A percentile compares a stretch with the other conserved stretches of the same genome.
Evolutionary conservation across 1,140 invertebrate genomes (phyloP).

Genomic region (Eurosta solidaginis): DNA sequence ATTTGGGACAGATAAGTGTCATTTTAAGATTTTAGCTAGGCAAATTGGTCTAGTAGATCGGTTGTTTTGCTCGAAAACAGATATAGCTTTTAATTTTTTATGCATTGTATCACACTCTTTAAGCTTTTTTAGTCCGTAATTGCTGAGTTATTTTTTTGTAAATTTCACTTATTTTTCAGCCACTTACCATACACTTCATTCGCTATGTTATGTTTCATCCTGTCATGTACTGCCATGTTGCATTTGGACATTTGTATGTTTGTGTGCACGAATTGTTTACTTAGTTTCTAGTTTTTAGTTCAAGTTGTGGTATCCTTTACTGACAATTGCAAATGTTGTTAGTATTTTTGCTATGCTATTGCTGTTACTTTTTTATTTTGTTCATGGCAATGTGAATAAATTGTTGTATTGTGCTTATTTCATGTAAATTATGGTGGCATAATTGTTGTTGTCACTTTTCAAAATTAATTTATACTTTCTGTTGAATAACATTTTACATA

Average conservation of each 20-base stretch:
- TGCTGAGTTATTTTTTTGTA: neutral
- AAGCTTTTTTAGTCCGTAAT: neutral
- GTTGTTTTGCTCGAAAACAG: too few relatives aligned
- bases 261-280: neutral
- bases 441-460: neutral
- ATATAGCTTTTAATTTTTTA: neutral
- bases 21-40: too few relatives aligned
- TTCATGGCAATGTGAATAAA: neutral
- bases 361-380: too few relatives aligned
- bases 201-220: neutral
- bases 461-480: conserved; percentile 17
- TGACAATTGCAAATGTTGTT: conserved; percentile 9
- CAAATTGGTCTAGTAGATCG: too few relatives aligned
- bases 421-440: neutral
- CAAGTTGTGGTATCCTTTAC: conserved; percentile 6
- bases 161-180: neutral
- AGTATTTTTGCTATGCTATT: too few relatives aligned
- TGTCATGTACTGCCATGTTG: conserved; percentile 22
- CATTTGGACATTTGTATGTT: too few relatives aligned
- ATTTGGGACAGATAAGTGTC: too few relatives aligned
- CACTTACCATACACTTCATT: neutral
- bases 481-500: conserved; percentile 3
- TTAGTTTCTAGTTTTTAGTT: neutral
- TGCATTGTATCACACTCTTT: conserved; percentile 7
- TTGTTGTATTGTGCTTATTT: neutral